Evolutionary conservation across 1,140 invertebrate species (phyloP), one percentile per base, ranked within the genome.

Genomic region (Anastatus disparis): DNA sequence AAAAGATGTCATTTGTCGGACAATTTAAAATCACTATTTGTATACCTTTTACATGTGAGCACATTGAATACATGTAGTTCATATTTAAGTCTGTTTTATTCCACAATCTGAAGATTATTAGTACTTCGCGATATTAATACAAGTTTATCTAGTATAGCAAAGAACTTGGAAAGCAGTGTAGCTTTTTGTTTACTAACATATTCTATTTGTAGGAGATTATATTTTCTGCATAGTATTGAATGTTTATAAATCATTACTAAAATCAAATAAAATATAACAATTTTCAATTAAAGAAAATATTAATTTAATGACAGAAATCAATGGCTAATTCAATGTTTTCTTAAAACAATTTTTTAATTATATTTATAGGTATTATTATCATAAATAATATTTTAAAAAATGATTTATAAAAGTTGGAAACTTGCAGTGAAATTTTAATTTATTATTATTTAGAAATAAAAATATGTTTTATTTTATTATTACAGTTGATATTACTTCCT

Each of bases 401-500:
- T 56, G 40, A 46, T 12, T 46, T 66, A 66, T 55, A 24, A 29
- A 35, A 20, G 22, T 53, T 65, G 10, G 12, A 20, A 55, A 20
- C 31, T 55, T 40, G 20, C 35, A 38, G 35, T 38, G 6, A 38
- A 38, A n/a, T n/a, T n/a, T n/a, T 35, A 35, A 35, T 35, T 35
- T 35, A 35, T 6, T n/a, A 35, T 35, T 35, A 35, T 6, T 6
- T 10, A 35, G 10, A 35, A 6, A 6, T 35, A 35, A 35, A 35
- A 35, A 6, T 35, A 35, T 6, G 31, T 35, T 35, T 70, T 69
- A 55, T 38, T 71, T 64, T 76, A 48, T 77, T 70, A 74, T 88
- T 90, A 73, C 88, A 93, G 92, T 90, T 84, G 92, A 93, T 82
- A 84, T 94, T 82, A 87, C 89, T 77, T 90, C 89, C 76, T 85